Percentiles rank a stretch among this genome's conserved stretches.
Evolutionary conservation across 2,113 vertebrate genomes (phyloP).

Genomic region (Tragelaphus scriptus): DNA sequence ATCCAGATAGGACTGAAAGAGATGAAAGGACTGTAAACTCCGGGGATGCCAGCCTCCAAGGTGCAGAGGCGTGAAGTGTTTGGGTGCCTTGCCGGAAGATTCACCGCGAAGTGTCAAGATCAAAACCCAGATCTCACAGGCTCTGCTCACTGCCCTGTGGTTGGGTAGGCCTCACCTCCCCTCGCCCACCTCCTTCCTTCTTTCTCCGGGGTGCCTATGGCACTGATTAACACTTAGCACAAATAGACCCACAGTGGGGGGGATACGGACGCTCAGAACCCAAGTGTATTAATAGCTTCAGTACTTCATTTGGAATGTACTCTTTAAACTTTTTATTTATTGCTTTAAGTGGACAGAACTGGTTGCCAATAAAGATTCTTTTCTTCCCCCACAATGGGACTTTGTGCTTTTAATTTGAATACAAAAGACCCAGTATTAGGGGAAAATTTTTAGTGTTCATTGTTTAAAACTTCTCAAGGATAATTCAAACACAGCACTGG

Average conservation of each 20-base stretch:
- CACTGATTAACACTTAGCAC: neutral
- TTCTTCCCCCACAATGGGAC: neutral
- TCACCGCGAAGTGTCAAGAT: neutral
- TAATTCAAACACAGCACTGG: neutral
- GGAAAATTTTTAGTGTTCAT: neutral
- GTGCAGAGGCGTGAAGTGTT: neutral
- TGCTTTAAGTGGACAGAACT: conserved; percentile 18
- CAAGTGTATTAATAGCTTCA: conserved; percentile 27
- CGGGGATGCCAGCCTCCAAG: neutral
- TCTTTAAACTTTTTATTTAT: neutral
- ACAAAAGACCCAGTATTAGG: conserved; percentile 42
- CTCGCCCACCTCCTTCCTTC: neutral
- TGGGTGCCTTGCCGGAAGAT: neutral
- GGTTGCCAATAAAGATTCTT: conserved; percentile 15
- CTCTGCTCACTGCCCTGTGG: neutral
- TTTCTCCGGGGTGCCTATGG: neutral
- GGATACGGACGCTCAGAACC: neutral
- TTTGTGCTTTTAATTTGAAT: conserved; percentile 47
- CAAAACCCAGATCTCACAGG: neutral
- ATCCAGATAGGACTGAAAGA: neutral
- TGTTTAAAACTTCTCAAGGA: conserved; percentile 30
- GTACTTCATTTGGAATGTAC: neutral
- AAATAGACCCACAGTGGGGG: neutral
- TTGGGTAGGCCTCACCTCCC: neutral
- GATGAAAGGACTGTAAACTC: neutral